Evolutionary conservation across 2,113 vertebrate genomes (phyloP), one percentile per base, ranked within the genome.

Genomic region (Sprattus sprattus): DNA sequence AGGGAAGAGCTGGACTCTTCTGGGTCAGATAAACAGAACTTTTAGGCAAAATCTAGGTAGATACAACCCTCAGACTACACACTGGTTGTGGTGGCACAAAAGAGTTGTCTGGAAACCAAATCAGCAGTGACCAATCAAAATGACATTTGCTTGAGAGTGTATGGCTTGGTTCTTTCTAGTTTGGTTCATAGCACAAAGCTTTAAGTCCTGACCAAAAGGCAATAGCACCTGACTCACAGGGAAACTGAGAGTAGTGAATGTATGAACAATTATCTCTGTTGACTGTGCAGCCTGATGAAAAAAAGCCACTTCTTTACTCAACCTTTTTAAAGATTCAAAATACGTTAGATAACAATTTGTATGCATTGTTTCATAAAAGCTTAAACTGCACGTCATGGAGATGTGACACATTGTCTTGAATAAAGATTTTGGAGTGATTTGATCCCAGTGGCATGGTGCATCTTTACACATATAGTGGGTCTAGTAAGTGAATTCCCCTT

Each of bases 1-100:
- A 13, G 71, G 71, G 67, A 15, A 16, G 71, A 78, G 71, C 71
- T 39, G 71, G 71, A 78, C 71, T 78, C 71, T 78, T 78, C 71
- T 32, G 4, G 71, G 71, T 78, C 71, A 78, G 25, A 71, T 71
- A 32, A 71, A 28, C 39, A 39, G 39, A 1, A 39, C n/a, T 10
- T 71, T 71, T 71, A 71, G 64, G 64, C n/a, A 32, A 28, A 71
- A 71, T 71, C n/a, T 71, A n/a, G n/a, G 25, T 32, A 32, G 64
- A 32, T 4, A 71, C 25, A 71, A 32, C n/a, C 2, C 10, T 3
- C 10, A 32, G 25, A 71, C 13, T 25, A 71, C 64, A 67, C n/a
- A 78, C 71, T 32, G 10, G 28, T 78, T 11, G 15, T 78, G 71
- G 32, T 16, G 11, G 71, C 28, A 78, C 71, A 15, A 78, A 13